Conservation (phyloP, 2,113 vertebrate genomes). For the Hippocampus comes region DNA sequence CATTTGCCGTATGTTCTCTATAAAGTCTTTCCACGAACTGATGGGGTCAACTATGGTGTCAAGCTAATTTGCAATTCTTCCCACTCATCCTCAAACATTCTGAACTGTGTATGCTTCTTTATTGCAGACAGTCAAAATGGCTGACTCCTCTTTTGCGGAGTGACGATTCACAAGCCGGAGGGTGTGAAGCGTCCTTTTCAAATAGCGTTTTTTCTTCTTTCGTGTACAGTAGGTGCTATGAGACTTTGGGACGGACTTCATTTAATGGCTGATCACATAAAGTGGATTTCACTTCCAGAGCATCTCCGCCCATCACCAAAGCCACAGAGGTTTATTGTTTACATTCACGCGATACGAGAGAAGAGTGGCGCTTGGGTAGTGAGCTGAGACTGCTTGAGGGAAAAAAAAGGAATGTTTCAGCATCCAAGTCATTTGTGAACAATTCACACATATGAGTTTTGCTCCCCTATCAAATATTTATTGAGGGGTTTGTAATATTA, state of each 20-base stretch:
- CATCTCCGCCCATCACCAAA: constrained; percentile 13
- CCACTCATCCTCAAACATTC: not conserved
- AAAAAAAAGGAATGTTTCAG: not conserved
- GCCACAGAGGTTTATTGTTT: not conserved
- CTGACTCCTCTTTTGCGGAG: not conserved
- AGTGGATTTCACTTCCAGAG: constrained; percentile 34
- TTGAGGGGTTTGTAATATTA: not conserved
- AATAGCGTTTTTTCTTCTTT: constrained; percentile 33
- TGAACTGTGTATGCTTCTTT: not conserved
- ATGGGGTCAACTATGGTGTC: not conserved
- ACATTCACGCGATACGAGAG: not conserved
- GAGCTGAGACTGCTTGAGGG: not conserved
- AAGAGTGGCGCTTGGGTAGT: not conserved
- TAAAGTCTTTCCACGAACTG: not conserved
- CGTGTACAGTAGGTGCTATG: not conserved
- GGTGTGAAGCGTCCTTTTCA: constrained; percentile 17
- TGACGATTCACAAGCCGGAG: not conserved
- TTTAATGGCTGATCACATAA: constrained; percentile 16
- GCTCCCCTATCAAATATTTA: not conserved
- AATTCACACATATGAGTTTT: not conserved
- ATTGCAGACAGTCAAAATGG: not conserved
- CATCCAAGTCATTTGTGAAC: not conserved
- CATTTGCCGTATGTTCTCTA: not conserved
- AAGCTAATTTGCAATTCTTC: constrained; percentile 7
- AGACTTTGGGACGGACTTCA: constrained; percentile 6